Conservation (phyloP, 1,140 invertebrate genomes). For the Brachionus asplanchnoidis region DNA sequence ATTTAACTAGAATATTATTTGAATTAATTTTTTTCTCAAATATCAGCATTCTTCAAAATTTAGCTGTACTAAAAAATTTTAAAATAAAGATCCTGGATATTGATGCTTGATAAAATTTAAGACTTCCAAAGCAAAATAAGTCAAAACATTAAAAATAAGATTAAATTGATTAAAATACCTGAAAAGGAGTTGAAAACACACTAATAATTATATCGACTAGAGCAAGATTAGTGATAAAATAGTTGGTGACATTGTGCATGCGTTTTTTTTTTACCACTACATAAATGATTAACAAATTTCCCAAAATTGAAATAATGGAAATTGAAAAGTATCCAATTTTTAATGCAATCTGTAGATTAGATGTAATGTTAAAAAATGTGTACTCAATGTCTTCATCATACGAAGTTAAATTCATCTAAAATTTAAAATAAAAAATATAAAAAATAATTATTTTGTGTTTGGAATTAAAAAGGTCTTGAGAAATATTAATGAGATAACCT, state of each 20-base stretch:
- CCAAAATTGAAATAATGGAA: constrained; percentile 71
- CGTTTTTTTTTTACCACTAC: constrained; percentile 63
- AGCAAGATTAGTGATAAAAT: constrained; percentile 73
- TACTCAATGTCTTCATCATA: neutral
- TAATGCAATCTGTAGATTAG: neutral
- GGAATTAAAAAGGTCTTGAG: too few species aligned
- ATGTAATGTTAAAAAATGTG: neutral
- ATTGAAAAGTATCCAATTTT: constrained; percentile 56
- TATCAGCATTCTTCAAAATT: too few species aligned
- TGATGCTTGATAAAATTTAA: neutral
- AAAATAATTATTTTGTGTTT: too few species aligned
- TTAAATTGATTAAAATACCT: neutral
- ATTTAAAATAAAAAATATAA: too few species aligned
- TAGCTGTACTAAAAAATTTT: too few species aligned
- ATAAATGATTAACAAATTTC: constrained; percentile 75
- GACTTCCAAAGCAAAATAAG: neutral
- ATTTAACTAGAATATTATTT: too few species aligned
- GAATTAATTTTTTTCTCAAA: too few species aligned
- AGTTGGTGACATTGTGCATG: constrained; percentile 77
- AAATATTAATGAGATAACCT: too few species aligned
- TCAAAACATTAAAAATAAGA: too few species aligned
- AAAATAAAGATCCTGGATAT: too few species aligned
- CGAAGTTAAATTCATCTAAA: constrained; percentile 4
- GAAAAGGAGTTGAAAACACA: constrained; percentile 66
- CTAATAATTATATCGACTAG: constrained; percentile 73